These are phyloP conservation scores for Procavia capensis DNA, from an alignment of 2,113 vertebrate genomes.

Conservation along the genomic window DNA sequence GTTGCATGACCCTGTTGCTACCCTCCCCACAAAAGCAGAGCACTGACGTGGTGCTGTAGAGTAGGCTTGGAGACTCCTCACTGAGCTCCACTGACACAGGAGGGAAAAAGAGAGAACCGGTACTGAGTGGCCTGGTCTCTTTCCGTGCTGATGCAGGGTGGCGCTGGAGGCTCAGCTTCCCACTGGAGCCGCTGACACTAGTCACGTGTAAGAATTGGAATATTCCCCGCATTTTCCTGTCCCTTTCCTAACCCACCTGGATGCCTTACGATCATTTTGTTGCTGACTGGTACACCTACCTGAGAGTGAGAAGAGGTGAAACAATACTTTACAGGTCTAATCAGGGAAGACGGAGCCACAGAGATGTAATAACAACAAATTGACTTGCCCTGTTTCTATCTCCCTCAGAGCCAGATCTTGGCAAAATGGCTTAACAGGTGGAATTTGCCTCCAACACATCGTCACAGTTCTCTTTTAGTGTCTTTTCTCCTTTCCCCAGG, in stretches of 20 bases:
- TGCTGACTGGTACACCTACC: background rate
- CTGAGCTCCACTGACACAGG: no score
- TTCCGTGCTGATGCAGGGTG: background rate
- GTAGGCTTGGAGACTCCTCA: background rate
- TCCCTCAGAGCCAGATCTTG: background rate
- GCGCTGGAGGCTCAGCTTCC: background rate
- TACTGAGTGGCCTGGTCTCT: background rate
- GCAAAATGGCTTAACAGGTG: background rate
- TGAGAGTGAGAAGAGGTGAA: background rate
- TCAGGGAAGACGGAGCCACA: conserved; percentile 6
- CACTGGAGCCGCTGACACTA: background rate
- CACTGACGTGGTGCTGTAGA: background rate
- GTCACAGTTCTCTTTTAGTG: background rate
- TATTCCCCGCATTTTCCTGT: background rate
- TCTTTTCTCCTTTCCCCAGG: background rate
- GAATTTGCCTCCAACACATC: background rate
- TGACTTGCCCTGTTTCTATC: background rate
- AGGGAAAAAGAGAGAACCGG: background rate
- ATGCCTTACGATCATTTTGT: background rate
- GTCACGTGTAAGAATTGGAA: background rate
- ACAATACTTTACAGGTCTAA: background rate
- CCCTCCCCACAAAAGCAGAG: background rate
- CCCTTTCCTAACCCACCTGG: background rate
- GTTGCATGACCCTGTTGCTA: background rate
- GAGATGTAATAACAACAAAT: background rate